Conservation (phyloP, 1,140 invertebrate species). For the Hermetia illucens region DNA sequence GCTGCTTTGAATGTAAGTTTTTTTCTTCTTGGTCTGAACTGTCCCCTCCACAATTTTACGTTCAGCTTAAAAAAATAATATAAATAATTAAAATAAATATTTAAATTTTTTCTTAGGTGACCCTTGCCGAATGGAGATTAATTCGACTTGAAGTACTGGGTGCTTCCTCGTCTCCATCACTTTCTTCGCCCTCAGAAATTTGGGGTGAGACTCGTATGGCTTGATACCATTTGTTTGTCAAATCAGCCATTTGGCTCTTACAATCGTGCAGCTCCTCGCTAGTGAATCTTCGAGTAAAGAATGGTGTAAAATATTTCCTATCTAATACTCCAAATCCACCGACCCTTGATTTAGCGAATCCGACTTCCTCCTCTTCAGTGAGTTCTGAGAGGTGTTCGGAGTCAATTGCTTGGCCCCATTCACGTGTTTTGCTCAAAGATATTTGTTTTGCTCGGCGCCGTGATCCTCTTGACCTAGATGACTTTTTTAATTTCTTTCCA, state of each 20-base stretch:
- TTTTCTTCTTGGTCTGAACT: no score
- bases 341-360: constrained; percentile 42
- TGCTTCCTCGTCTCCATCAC: constrained; percentile 18
- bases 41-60: no score
- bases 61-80: no score
- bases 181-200: constrained; percentile 45
- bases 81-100: no score
- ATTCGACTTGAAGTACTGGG: constrained; percentile 24
- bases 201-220: constrained; percentile 71
- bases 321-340: constrained; percentile 81
- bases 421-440: constrained; percentile 89
- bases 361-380: constrained; percentile 69
- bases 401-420: constrained; percentile 94
- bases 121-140: no score
- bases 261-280: constrained; percentile 90
- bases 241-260: constrained; percentile 87
- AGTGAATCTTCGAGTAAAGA: constrained; percentile 88
- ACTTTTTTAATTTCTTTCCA: constrained; percentile 31
- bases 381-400: constrained; percentile 91
- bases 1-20: no score
- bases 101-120: no score
- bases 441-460: constrained; percentile 53
- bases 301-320: constrained; percentile 86
- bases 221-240: constrained; percentile 95
- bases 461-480: constrained; percentile 6